Percentiles rank a stretch among this genome's conserved stretches.
phyloP scores from a whole-genome alignment of 2,797 vertebrate species.

The Rhinella marina region DNA sequence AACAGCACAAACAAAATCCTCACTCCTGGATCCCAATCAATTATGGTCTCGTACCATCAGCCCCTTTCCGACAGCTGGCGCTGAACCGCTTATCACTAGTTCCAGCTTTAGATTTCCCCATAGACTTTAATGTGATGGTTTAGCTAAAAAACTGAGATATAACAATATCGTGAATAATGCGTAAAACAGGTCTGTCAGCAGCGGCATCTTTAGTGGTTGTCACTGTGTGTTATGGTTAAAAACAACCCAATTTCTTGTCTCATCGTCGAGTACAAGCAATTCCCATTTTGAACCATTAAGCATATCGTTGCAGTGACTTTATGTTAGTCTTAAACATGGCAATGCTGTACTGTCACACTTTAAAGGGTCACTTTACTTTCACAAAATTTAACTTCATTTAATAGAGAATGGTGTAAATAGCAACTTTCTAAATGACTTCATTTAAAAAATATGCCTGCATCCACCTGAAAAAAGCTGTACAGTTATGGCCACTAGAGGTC shows the following conservation, averaged over 20 bases:
- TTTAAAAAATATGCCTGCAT: too few relatives aligned
- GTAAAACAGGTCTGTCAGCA: conserved; percentile 33
- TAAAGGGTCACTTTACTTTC: too few relatives aligned
- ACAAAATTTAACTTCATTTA: too few relatives aligned
- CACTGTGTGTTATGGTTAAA: conserved; percentile 16
- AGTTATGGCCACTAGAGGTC: too few relatives aligned
- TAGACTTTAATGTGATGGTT: conserved; percentile 32
- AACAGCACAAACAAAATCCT: conserved; percentile 28
- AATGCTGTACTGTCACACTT: background rate
- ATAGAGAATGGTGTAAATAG: too few relatives aligned
- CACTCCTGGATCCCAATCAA: conserved; percentile 29
- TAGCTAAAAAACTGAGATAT: conserved; percentile 43
- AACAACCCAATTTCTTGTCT: conserved; percentile 8
- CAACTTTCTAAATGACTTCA: too few relatives aligned
- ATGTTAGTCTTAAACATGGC: background rate
- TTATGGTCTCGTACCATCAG: conserved; percentile 39
- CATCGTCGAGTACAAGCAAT: background rate
- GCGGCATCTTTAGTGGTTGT: background rate
- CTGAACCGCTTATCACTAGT: conserved; percentile 41
- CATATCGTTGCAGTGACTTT: background rate
- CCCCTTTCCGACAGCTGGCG: conserved; percentile 37
- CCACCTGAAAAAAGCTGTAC: too few relatives aligned
- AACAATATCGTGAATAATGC: conserved; percentile 35
- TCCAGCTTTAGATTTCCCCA: conserved; percentile 36
- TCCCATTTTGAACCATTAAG: background rate